Evolutionary conservation across 2,797 vertebrate genomes (phyloP), one percentile per base, ranked within the genome.

Genomic region (Neoniphon sammara): DNA sequence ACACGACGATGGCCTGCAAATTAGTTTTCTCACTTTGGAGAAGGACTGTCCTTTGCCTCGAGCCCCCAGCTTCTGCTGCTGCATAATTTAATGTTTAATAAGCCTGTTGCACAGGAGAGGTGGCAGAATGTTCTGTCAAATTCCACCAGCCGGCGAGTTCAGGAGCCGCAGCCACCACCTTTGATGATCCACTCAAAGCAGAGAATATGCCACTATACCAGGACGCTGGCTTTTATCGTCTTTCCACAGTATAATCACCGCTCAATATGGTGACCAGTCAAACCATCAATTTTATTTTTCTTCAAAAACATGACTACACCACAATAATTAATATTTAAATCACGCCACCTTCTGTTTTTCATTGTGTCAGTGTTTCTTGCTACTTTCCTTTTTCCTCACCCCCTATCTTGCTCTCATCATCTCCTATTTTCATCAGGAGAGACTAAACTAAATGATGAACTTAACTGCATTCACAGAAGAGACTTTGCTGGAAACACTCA

Each of bases 21-120:
- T 77, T 1, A 72, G 39, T 57, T 82, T 70, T 80, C 56, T 84
- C 65, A 59, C 49, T 80, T 67, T 42, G 53, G 30, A 30, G 62
- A 80, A 44, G 67, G 70, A 61, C 77, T 67, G 56, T 65, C 66
- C 54, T 52, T 56, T 21, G 59, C 56, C 77, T 66, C 17, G 20
- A 63, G 69, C 74, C 67, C 25, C 58, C 34, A 71, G 69, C 30
- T 62, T 66, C 73, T 78, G 81, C 75, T 72, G 15, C 66, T 80
- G 80, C 79, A 82, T 86, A 85, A 90, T 87, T 80, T 78, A 65
- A 76, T 78, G 42, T 78, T 66, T 82, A 89, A 88, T 87, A 83
- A 86, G 74, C 64, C 42, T 36, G 44, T 70, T 30, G 68, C 61
- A 67, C 72, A 78, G 59, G 50, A 69, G 72, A 77, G 71, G 70